A percentile compares a stretch with the other conserved stretches of the same genome.
Evolutionary conservation across 2,113 vertebrate species (phyloP).

Genomic region (Sebastes fasciatus): DNA sequence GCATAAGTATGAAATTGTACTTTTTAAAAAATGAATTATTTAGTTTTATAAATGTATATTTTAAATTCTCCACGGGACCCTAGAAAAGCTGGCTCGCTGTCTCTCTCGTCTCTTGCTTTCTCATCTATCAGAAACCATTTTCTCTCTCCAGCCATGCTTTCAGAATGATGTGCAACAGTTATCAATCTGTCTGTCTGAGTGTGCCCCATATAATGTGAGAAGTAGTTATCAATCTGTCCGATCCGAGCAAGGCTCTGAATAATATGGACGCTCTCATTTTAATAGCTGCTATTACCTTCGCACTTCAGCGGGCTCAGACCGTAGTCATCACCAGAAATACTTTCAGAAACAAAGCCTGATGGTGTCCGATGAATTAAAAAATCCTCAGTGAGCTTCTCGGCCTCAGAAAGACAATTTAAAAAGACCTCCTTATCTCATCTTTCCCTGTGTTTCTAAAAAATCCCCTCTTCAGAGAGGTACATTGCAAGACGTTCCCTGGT

Average conservation of each 20-base stretch:
- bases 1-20: no score
- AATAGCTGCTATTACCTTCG: conserved; percentile 35
- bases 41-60: background rate
- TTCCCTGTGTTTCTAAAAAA: background rate
- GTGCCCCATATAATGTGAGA: conserved; percentile 27
- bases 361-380: conserved; percentile 9
- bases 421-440: conserved; percentile 15
- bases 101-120: background rate
- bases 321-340: conserved; percentile 14
- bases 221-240: conserved; percentile 37
- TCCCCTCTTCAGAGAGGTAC: background rate
- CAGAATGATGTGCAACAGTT: conserved; percentile 12
- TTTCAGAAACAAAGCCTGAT: conserved; percentile 10
- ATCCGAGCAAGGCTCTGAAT: background rate
- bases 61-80: background rate
- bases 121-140: conserved; percentile 24
- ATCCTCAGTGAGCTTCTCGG: background rate
- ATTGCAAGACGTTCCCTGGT: background rate
- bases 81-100: background rate
- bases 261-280: conserved; percentile 3
- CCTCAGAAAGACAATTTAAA: background rate
- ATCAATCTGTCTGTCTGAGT: conserved; percentile 23
- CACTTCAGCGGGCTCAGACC: background rate
- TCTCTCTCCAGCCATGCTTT: conserved; percentile 2
- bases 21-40: no score